A percentile compares a stretch with the other conserved stretches of the same genome.
Evolutionary conservation across 2,888 invertebrate genomes (phyloP).

Genomic region (Leptopilina myrica): DNA sequence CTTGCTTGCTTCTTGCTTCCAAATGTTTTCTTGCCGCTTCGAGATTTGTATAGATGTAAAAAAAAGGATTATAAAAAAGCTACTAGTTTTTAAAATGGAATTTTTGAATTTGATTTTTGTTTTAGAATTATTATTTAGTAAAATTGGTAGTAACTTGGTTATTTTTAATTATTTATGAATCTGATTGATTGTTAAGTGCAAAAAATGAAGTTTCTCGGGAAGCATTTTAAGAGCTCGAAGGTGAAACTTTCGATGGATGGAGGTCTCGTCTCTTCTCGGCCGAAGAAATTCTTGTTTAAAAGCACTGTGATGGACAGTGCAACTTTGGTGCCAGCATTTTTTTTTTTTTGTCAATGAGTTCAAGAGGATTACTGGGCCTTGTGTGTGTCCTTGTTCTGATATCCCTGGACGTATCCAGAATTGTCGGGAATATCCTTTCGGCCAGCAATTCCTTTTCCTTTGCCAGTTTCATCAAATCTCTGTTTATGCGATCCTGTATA

Average conservation of each 20-base stretch:
- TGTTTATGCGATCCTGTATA: slow-evolving; percentile 93
- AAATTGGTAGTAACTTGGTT: background rate
- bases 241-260: slow-evolving; percentile 25
- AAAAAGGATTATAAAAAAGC: background rate
- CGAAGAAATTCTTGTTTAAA: slow-evolving; percentile 13
- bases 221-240: slow-evolving; percentile 26
- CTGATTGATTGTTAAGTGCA: background rate
- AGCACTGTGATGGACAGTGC: slow-evolving; percentile 24
- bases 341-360: background rate
- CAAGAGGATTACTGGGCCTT: slow-evolving; percentile 64
- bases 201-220: slow-evolving; percentile 16
- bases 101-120: background rate
- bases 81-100: slow-evolving; percentile 8
- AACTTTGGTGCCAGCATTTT: slow-evolving; percentile 27
- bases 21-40: background rate
- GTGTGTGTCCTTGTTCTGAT: slow-evolving; percentile 89
- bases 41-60: slow-evolving; percentile 4
- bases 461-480: slow-evolving; percentile 90
- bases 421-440: slow-evolving; percentile 86
- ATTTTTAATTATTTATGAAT: background rate
- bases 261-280: background rate
- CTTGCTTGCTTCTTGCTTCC: background rate
- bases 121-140: background rate
- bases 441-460: slow-evolving; percentile 91
- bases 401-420: slow-evolving; percentile 90